phyloP scores from a whole-genome alignment of 2,113 vertebrate genomes.

The Oophaga pumilio region DNA sequence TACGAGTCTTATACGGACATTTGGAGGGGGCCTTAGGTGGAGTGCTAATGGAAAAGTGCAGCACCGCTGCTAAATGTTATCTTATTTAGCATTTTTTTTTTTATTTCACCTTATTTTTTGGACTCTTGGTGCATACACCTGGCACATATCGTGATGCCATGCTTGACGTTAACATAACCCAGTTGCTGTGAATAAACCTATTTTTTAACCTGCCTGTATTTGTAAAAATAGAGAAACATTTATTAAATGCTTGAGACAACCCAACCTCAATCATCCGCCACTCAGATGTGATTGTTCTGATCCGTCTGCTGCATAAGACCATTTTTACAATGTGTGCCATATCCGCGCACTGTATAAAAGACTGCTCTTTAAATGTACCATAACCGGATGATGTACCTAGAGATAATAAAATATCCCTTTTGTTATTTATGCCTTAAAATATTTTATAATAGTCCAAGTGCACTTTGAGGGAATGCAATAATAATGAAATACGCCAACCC shows the following conservation, averaged over 20 bases:
- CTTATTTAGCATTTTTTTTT: too few species aligned
- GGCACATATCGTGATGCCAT: neutral
- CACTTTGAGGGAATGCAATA: slow-evolving; percentile 55
- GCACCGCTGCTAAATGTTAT: too few species aligned
- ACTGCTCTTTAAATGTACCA: slow-evolving; percentile 58
- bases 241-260: slow-evolving; percentile 24
- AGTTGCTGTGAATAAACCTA: neutral
- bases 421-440: slow-evolving; percentile 59
- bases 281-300: slow-evolving; percentile 45
- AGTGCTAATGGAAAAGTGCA: too few species aligned
- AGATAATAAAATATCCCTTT: slow-evolving; percentile 58
- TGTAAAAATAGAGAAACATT: slow-evolving; percentile 27
- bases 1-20: too few species aligned
- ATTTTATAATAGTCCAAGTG: slow-evolving; percentile 58
- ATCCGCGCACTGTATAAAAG: slow-evolving; percentile 41
- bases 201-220: neutral
- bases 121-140: neutral
- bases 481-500: slow-evolving; percentile 53
- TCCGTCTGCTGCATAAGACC: slow-evolving; percentile 2
- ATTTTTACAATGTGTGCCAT: slow-evolving; percentile 32
- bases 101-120: too few species aligned
- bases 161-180: neutral
- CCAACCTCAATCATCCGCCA: slow-evolving; percentile 32
- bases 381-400: slow-evolving; percentile 53
- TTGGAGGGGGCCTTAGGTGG: too few species aligned